Conservation (phyloP, 2,888 invertebrate genomes). For the Orthonevra nobilis region DNA sequence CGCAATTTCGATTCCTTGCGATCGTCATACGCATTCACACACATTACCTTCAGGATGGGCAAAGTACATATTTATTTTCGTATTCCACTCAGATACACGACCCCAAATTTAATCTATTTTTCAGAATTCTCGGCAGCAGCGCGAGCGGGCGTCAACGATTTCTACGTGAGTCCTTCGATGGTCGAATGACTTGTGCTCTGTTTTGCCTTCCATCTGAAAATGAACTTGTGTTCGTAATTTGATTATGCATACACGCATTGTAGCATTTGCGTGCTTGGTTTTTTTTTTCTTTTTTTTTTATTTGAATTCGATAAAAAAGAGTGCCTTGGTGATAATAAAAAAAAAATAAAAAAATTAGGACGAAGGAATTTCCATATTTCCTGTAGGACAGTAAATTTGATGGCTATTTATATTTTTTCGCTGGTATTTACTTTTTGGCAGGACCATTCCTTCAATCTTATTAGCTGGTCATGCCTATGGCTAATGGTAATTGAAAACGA, state of each 20-base stretch:
- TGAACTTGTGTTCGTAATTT: conserved; percentile 53
- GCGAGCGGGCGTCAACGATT: conserved; percentile 43
- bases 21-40: not conserved
- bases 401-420: conserved; percentile 6
- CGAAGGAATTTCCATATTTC: conserved; percentile 44
- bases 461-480: conserved; percentile 3
- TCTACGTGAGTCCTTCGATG: conserved; percentile 55
- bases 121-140: conserved; percentile 30
- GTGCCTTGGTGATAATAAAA: not conserved
- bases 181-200: conserved; percentile 29
- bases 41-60: conserved; percentile 8
- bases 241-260: conserved; percentile 54
- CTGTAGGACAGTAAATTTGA: conserved; percentile 16
- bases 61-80: conserved; percentile 33
- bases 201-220: conserved; percentile 14
- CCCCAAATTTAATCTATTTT: conserved; percentile 64
- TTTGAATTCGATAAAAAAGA: conserved; percentile 44
- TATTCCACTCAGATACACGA: conserved; percentile 58
- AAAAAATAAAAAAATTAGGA: conserved; percentile 1
- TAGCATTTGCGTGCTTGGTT: conserved; percentile 24
- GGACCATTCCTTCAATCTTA: not conserved
- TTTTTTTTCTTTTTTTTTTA: conserved; percentile 15
- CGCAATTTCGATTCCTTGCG: conserved; percentile 46
- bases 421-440: not conserved
- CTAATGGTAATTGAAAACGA: conserved; percentile 42